Percentiles rank a stretch among this genome's conserved stretches.
phyloP scores from a whole-genome alignment of 2,797 vertebrate genomes.

The Erethizon dorsatum region DNA sequence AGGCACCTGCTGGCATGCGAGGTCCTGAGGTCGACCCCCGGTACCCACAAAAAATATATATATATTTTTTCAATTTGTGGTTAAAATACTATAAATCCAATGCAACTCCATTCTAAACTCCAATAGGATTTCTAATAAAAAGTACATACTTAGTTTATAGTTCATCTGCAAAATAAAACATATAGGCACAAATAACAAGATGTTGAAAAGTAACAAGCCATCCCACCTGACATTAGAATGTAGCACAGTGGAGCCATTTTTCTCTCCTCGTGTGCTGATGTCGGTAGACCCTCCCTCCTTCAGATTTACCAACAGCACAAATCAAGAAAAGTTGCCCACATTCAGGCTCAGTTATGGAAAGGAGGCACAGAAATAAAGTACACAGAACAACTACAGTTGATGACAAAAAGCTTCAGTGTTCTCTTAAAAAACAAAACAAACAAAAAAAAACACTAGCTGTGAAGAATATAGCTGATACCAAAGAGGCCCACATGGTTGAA shows the following conservation, averaged over 20 bases:
- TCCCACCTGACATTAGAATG: too few species aligned
- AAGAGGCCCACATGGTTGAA: not conserved
- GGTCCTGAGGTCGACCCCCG: too few species aligned
- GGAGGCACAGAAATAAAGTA: constrained; percentile 93
- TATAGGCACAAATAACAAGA: too few species aligned
- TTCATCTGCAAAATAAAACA: too few species aligned
- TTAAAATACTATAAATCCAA: too few species aligned
- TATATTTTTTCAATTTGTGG: too few species aligned
- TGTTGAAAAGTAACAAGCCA: too few species aligned
- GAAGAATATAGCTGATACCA: not conserved
- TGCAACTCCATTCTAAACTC: too few species aligned
- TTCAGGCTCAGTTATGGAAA: constrained; percentile 97
- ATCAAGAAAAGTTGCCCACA: constrained; percentile 97
- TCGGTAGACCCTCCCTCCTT: not conserved
- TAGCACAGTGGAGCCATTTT: not conserved
- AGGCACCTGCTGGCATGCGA: too few species aligned
- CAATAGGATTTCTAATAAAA: too few species aligned
- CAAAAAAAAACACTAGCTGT: constrained; percentile 89
- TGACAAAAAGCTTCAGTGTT: constrained; percentile 99
- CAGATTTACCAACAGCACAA: constrained; percentile 90
- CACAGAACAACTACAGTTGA: constrained; percentile 99
- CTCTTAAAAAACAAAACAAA: constrained; percentile 93
- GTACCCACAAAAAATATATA: too few species aligned
- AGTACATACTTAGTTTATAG: too few species aligned
- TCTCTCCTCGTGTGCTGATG: not conserved